Evolutionary conservation across 2,113 vertebrate species (phyloP), one percentile per base, ranked within the genome.

Genomic region (Galbula dea): DNA sequence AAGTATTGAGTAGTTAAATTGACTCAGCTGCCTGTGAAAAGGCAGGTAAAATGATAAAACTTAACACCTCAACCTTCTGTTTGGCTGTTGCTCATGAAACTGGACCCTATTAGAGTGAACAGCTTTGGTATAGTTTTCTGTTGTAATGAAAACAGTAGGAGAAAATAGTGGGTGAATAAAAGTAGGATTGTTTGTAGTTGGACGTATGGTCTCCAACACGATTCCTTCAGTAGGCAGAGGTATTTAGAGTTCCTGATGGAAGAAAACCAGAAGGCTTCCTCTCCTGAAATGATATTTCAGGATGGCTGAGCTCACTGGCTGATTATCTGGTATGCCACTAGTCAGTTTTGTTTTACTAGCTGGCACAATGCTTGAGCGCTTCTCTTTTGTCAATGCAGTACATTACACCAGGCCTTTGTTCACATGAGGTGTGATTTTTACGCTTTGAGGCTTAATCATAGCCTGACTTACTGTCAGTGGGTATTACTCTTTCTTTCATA

Each of bases 91-190:
- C 27, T 69, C 8, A 8, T 78, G 86, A 67, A 93, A 36, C 91
- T 48, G 86, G 89, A 93, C 94, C 27, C 68, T 90, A n/a, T n/a
- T 18, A 21, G 75, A 82, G 51, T 67, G 93, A 93, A 54, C 39
- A 74, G 49, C 69, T 90, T 51, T 89, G 89, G 86, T 77, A 77
- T 20, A 55, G 77, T 55, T 90, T 92, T 52, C 69, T 89, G 77
- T 81, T 92, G 81, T 63, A 90, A 92, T 88, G 89, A 86, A 95
- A 93, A 83, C 90, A 80, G 89, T 94, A 89, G 92, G 86, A 90
- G 83, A 94, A 89, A 79, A 48, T 51, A 88, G 91, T 90, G 95
- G 93, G 91, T 93, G 95, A 90, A 77, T 72, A 86, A 84, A 95
- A 0, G 51, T 51, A 81, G 88, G 86, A 61, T 29, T 96, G 80